Evolutionary conservation across 2,888 invertebrate genomes (phyloP), one percentile per base, ranked within the genome.

Genomic region (Spodoptera littoralis): DNA sequence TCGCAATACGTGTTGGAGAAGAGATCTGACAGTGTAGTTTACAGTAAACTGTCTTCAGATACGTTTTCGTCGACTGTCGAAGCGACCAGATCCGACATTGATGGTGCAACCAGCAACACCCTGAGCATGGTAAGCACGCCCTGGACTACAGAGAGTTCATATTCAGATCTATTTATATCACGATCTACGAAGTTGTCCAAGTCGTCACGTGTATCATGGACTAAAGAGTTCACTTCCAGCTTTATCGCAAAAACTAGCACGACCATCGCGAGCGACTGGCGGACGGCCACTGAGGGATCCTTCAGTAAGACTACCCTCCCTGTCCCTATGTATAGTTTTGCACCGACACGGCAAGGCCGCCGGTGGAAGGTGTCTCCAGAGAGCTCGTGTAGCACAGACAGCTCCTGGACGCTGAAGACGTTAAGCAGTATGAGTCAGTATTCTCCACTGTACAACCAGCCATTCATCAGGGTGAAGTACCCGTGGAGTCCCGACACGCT

Each of bases 111-210:
- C 0, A 73, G 83, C 1, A 76, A 87, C 51, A 91, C 91, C 0
- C 62, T 91, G 4, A 80, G 80, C 60, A 90, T 89, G 90, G 81
- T 90, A 41, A 82, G 77, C 11, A 82, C 87, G 0, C 91, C 91
- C 0, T 91, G 91, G 91, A 77, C 68, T 18, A 64, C 70, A 0
- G 79, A 79, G 30, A 79, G 72, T 27, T 51, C 56, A 27, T 36
- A 36, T n/a, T 27, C 42, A 65, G 2, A 11, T 52, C 79, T 1
- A 2, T 18, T 18, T 18, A 18, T 18, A n/a, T 77, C n/a, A 54
- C 56, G 8, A 0, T 2, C 9, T 9, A 18, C 46, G 13, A 1
- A 27, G 2, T 24, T 8, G 18, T 54, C 41, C 0, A 11, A 41
- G 0, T 27, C 54, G 9, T 5, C 50, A n/a, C 41, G 3, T 3